Conservation (phyloP, 2,888 invertebrate species). For the Pycnomerus fuliginosus region DNA sequence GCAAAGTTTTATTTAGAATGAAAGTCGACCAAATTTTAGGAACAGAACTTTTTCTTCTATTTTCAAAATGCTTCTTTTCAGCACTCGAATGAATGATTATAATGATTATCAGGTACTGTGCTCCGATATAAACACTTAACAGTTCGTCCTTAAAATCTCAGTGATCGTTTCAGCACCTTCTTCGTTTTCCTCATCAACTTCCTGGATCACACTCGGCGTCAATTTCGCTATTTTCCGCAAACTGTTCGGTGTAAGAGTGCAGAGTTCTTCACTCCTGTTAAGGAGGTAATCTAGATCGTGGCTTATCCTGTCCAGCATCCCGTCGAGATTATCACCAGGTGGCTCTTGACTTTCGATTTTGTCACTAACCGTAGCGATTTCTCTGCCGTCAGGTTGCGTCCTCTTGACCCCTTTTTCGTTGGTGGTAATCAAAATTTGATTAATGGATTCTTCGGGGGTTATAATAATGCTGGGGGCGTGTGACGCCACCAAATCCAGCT, state of each 20-base stretch:
- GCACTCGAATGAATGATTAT: too few species aligned
- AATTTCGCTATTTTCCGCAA: constrained; percentile 40
- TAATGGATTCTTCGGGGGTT: constrained; percentile 34
- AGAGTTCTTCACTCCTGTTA: constrained; percentile 56
- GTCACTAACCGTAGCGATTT: constrained; percentile 26
- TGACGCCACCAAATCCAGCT: constrained; percentile 55
- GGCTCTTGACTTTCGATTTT: constrained; percentile 27
- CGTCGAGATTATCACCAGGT: constrained; percentile 53
- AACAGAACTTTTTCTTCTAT: background rate
- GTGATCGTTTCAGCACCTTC: constrained; percentile 18
- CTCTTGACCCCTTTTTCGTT: constrained; percentile 31
- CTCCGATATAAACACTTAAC: constrained; percentile 3
- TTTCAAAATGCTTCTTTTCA: too few species aligned
- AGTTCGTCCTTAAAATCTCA: constrained; percentile 20
- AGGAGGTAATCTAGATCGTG: constrained; percentile 80
- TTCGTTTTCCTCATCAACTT: constrained; percentile 41
- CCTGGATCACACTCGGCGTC: constrained; percentile 39
- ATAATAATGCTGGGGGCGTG: constrained; percentile 36
- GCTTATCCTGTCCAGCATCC: constrained; percentile 77
- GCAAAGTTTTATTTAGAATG: too few species aligned
- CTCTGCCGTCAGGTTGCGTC: constrained; percentile 46
- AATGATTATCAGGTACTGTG: background rate
- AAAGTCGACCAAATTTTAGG: background rate
- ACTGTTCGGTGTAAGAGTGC: constrained; percentile 10
- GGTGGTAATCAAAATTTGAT: constrained; percentile 24